Base-by-base conservation (phyloP, 2,797 vertebrate genomes). In the Rhabdomys pumilio region DNA sequence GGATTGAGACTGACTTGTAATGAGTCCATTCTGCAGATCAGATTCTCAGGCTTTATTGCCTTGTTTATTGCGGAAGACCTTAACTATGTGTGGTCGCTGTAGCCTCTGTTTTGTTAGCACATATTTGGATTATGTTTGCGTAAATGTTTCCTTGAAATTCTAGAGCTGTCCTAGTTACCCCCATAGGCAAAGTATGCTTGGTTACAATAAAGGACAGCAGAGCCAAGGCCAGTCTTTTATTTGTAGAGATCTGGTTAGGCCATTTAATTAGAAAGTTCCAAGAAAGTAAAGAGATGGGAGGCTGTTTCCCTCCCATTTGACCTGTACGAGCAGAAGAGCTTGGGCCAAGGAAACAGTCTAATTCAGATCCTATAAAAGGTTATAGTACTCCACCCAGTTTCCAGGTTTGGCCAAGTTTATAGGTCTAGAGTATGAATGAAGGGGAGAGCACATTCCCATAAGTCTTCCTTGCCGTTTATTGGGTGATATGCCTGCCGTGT, bases 91-190 rank as follows among this genome's bases (percentile, higher is more conserved):
- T 76, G 59, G 67, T 77, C 1, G 17, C 65, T 47, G 34, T 69
- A 86, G 63, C 31, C 81, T 61, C 83, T 38, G 83, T 69, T 31
- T 72, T 38, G 19, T 75, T 85, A 80, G 20, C 24, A 3, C 44
- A 76, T 53, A 65, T 65, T 93, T 24, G 31, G 31, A 55, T 96
- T 76, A 81, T 85, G 50, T 85, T 90, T 87, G 41, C 34, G 82
- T 67, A 93, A 59, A 87, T 81, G 80, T 85, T 85, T 80, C 29
- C 73, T 91, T 81, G 63, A 82, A 50, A 63, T 94, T 79, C 38
- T 89, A 59, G 73, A 83, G 24, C 7, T 86, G 17, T 82, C 24
- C 34, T 12, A 76, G 12, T 61, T 73, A 79, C 44, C 24, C 63
- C 41, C 55, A n/a, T 20, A 47, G 87, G 38, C 55, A 61, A 14